Percentiles rank a stretch among this genome's conserved stretches.
These are phyloP conservation scores for Orchesella flavescens DNA, from an alignment of 2,888 invertebrate genomes.

Conservation along the genomic window DNA sequence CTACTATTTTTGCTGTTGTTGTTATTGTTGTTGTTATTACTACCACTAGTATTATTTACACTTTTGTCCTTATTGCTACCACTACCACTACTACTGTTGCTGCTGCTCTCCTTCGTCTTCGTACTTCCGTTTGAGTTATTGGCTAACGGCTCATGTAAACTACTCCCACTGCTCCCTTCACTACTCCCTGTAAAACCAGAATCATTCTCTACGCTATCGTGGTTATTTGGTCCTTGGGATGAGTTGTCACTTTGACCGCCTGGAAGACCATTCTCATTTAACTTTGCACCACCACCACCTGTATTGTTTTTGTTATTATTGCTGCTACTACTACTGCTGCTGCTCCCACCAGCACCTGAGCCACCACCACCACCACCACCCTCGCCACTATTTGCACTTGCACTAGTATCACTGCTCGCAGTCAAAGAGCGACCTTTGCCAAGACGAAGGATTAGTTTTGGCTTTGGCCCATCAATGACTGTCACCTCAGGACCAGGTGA, in stretches of 20 bases:
- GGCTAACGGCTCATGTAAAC: background rate
- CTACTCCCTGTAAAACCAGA: conserved; percentile 72
- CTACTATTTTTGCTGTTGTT: conserved; percentile 35
- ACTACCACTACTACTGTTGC: no score
- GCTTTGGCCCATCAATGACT: conserved; percentile 73
- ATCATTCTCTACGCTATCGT: conserved; percentile 63
- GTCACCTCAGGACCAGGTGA: conserved; percentile 67
- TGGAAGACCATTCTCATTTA: conserved; percentile 36
- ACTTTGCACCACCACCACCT: conserved; percentile 1
- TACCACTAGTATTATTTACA: background rate
- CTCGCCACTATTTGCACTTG: conserved; percentile 24
- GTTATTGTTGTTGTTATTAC: conserved; percentile 28
- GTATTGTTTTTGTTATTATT: background rate
- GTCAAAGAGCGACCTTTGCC: conserved; percentile 76
- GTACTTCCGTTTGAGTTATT: background rate
- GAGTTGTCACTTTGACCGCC: conserved; percentile 27
- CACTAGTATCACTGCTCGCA: background rate
- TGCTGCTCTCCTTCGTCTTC: conserved; percentile 2
- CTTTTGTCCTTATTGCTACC: background rate
- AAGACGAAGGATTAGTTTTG: conserved; percentile 86
- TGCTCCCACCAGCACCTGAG: conserved; percentile 12
- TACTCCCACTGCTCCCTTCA: conserved; percentile 68
- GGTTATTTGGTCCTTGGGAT: conserved; percentile 22
- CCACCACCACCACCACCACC: conserved; percentile 20
- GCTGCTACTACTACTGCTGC: conserved; percentile 26